Evolutionary conservation across 2,113 vertebrate species (phyloP).

Genomic region (Lagopus leucura): DNA sequence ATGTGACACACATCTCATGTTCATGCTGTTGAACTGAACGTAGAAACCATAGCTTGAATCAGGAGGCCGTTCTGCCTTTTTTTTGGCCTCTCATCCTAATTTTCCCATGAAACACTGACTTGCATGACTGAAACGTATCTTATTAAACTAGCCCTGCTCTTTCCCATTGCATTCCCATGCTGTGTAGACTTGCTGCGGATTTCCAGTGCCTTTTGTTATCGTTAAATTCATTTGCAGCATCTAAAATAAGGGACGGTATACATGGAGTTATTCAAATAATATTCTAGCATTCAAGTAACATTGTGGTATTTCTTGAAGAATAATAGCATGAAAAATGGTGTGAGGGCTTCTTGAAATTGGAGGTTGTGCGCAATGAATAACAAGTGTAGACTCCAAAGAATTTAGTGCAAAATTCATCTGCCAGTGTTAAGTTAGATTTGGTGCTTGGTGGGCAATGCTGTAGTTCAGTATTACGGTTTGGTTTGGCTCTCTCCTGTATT

Average conservation of each 20-base stretch:
- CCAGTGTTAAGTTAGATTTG: neutral
- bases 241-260: neutral
- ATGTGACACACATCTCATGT: neutral
- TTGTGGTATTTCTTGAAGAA: neutral
- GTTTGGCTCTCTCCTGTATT: neutral
- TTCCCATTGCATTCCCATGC: neutral
- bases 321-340: neutral
- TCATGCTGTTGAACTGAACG: neutral
- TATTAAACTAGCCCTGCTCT: neutral
- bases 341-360: neutral
- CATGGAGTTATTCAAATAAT: neutral
- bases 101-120: neutral
- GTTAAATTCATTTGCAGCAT: neutral
- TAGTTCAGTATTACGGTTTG: neutral
- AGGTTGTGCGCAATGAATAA: neutral
- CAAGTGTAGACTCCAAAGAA: neutral
- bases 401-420: neutral
- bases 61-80: neutral
- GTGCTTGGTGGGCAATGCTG: neutral
- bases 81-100: neutral
- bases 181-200: neutral
- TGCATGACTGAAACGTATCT: neutral
- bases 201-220: neutral
- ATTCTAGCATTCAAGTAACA: neutral
- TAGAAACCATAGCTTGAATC: neutral